Base-by-base conservation (phyloP, 2,888 invertebrate genomes). In the Ectemnius cavifrons region DNA sequence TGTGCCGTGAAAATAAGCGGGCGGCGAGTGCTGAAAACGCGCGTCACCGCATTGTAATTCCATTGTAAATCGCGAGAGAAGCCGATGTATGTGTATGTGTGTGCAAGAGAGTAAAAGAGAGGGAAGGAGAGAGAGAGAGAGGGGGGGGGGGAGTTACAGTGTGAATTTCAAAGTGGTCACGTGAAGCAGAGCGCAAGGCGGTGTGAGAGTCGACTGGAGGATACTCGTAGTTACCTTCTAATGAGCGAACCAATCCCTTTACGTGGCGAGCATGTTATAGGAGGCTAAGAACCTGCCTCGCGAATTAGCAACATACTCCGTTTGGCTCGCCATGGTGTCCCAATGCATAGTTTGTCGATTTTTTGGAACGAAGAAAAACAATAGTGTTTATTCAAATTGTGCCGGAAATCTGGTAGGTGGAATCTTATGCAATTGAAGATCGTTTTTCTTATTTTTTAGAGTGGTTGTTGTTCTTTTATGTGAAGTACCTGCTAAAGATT, bases 171-270 rank as follows among this genome's bases (percentile, higher is more conserved):
- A 77, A 80, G 74, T 60, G 37, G 73, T 67, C 64, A 71, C 62
- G 71, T 62, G 73, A 57, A 58, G 68, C 60, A n/a, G 37, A n/a
- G 37, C 5, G 37, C 58, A 56, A 56, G 58, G 60, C 62, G 60
- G 64, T 64, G 69, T 45, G 69, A 20, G 80, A 75, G 75, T 56
- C 74, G 71, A 75, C 67, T 69, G 67, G 75, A 75, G 75, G 75
- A 81, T 81, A 67, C 75, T 78, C 78, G 73, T 77, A 79, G 84
- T 83, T 81, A 78, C 71, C 79, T 73, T 74, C 82, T 85, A 84
- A 86, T 84, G 82, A 84, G 81, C 78, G 80, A 83, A 79, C 80
- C 82, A 80, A 85, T 85, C 78, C 84, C 76, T 75, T 83, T 82
- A 81, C 85, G 86, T 81, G 82, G 80, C 69, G 71, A 20, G 83